Percentiles rank a stretch among this genome's conserved stretches.
Evolutionary conservation across 1,140 invertebrate genomes (phyloP).

Genomic region (Centruroides vittatus): DNA sequence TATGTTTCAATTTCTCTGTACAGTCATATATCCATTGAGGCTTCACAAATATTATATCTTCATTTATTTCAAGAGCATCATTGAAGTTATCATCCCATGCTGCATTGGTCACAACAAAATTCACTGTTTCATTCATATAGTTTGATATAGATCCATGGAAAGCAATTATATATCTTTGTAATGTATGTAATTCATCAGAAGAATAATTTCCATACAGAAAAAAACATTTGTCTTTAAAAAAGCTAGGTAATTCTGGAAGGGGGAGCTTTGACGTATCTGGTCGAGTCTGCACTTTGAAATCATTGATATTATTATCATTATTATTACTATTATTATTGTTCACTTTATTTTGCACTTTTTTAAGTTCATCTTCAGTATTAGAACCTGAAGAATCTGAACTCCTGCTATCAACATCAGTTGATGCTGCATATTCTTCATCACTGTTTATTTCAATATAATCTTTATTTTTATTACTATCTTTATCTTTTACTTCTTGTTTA

Average conservation of each 20-base stretch:
- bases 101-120: slow-evolving; percentile 26
- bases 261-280: slow-evolving; percentile 5
- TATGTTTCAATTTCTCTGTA: slow-evolving; percentile 19
- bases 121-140: slow-evolving; percentile 29
- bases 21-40: slow-evolving; percentile 30
- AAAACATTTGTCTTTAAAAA: slow-evolving; percentile 7
- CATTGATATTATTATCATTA: slow-evolving; percentile 18
- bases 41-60: slow-evolving; percentile 30
- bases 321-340: slow-evolving; percentile 5
- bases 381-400: neutral
- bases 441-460: slow-evolving; percentile 15
- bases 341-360: slow-evolving; percentile 3
- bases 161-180: slow-evolving; percentile 17
- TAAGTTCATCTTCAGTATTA: slow-evolving; percentile 12
- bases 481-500: neutral
- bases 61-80: slow-evolving; percentile 28
- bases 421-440: slow-evolving; percentile 12
- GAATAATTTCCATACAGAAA: slow-evolving; percentile 10
- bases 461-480: neutral
- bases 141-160: slow-evolving; percentile 24
- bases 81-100: slow-evolving; percentile 33
- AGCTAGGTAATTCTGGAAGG: slow-evolving; percentile 13
- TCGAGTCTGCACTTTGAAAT: neutral
- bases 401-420: slow-evolving; percentile 16
- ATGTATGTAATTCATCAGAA: neutral